Conservation (phyloP, 2,888 invertebrate genomes). For the Ormyrus pomaceus region DNA sequence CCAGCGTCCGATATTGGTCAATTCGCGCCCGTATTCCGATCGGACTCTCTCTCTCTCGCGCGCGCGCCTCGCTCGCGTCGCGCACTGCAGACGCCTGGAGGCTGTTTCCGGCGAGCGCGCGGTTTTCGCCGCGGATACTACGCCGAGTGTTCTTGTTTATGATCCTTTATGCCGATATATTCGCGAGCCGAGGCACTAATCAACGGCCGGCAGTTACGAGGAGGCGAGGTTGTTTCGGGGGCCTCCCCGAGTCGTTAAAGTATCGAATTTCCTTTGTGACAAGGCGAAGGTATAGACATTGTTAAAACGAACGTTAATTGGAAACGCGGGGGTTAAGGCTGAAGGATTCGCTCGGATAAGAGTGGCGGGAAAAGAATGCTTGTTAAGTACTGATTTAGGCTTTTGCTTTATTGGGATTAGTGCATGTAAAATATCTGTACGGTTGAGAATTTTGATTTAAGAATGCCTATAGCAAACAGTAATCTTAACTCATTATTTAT, state of each 20-base stretch:
- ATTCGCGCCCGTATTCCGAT: neutral
- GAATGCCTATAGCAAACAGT: no score
- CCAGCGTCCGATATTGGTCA: slow-evolving; percentile 39
- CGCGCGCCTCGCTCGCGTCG: neutral
- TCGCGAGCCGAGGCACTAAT: slow-evolving; percentile 12
- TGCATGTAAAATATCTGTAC: no score
- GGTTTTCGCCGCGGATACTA: slow-evolving; percentile 15
- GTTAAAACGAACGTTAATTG: slow-evolving; percentile 42
- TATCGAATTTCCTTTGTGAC: slow-evolving; percentile 47
- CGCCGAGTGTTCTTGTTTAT: slow-evolving; percentile 34
- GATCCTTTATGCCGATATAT: slow-evolving; percentile 42
- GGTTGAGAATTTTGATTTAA: no score
- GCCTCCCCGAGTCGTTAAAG: slow-evolving; percentile 27
- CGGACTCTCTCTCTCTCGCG: neutral
- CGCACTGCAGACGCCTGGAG: neutral
- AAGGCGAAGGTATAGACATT: neutral
- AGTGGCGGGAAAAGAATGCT: no score
- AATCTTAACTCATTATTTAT: no score
- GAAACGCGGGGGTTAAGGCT: slow-evolving; percentile 5
- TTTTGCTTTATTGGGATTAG: no score
- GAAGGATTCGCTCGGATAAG: no score
- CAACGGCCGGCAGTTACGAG: slow-evolving; percentile 32
- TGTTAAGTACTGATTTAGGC: no score
- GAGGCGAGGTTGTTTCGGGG: neutral
- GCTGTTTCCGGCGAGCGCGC: slow-evolving; percentile 6